Percentiles rank a stretch among this genome's conserved stretches.
These are phyloP conservation scores for Zootoca vivipara DNA, from an alignment of 2,113 vertebrate genomes.

Conservation along the genomic window DNA sequence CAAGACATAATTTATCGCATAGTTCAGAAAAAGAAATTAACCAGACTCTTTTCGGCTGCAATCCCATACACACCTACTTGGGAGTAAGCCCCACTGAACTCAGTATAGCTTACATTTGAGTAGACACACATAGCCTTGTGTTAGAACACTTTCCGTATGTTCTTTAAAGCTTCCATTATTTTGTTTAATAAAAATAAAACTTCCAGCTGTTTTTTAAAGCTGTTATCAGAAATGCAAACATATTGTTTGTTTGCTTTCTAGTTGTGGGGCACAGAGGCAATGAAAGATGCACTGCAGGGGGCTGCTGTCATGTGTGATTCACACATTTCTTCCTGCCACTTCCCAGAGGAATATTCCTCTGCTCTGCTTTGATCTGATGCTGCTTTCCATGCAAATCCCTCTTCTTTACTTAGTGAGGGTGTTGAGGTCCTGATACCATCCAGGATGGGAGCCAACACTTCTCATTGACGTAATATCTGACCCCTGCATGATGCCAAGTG, in stretches of 20 bases:
- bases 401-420: conserved; percentile 4
- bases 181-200: not conserved
- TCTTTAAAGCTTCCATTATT: too few species aligned
- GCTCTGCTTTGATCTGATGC: not conserved
- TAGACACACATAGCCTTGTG: not conserved
- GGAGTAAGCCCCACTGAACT: not conserved
- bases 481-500: conserved; percentile 48
- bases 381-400: conserved; percentile 22
- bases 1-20: not conserved
- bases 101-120: not conserved
- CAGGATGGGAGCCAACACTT: conserved; percentile 36
- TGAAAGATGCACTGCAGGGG: too few species aligned
- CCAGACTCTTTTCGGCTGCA: not conserved
- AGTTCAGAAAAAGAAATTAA: not conserved
- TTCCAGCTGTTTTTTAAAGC: not conserved
- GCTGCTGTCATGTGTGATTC: too few species aligned
- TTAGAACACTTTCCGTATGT: not conserved
- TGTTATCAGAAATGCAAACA: not conserved
- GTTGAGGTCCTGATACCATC: conserved; percentile 52
- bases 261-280: not conserved
- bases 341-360: not conserved
- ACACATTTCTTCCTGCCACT: too few species aligned
- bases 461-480: conserved; percentile 66
- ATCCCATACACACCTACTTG: not conserved
- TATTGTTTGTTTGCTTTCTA: too few species aligned